Conservation (phyloP, 2,888 invertebrate genomes). For the Brachyopa scutellaris region DNA sequence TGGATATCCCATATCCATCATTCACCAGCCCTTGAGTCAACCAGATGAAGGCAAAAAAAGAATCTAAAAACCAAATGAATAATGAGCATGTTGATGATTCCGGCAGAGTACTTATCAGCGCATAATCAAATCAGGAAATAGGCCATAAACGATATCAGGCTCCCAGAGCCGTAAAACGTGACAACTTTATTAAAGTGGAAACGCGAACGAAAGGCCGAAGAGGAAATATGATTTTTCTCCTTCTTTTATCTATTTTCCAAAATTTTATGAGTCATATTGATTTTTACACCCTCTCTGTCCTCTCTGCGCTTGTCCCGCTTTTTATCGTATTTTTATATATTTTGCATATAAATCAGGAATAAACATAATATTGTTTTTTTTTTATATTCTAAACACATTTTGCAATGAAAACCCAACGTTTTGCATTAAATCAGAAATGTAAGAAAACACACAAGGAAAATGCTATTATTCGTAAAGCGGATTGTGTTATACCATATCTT, state of each 20-base stretch:
- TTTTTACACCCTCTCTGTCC: neutral
- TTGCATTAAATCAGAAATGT: slow-evolving; percentile 1
- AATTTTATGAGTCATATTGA: slow-evolving; percentile 41
- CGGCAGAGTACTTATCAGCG: slow-evolving; percentile 56
- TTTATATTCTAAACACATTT: slow-evolving; percentile 21
- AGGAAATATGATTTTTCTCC: slow-evolving; percentile 40
- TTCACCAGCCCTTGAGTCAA: slow-evolving; percentile 19
- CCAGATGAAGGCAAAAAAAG: slow-evolving; percentile 4
- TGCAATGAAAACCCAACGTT: neutral
- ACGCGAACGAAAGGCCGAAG: slow-evolving; percentile 20
- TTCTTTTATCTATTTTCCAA: slow-evolving; percentile 25
- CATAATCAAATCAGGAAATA: slow-evolving; percentile 67
- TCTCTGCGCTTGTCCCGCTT: neutral
- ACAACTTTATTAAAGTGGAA: slow-evolving; percentile 58
- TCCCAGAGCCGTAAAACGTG: slow-evolving; percentile 44
- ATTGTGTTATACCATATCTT: too few relatives aligned
- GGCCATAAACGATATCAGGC: slow-evolving; percentile 51
- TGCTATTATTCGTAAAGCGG: too few relatives aligned
- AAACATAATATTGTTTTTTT: slow-evolving; percentile 17
- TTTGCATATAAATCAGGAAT: slow-evolving; percentile 53
- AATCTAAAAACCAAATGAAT: slow-evolving; percentile 54
- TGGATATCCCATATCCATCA: slow-evolving; percentile 28
- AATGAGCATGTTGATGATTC: slow-evolving; percentile 69
- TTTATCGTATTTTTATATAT: slow-evolving; percentile 32
- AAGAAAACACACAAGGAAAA: neutral